These are phyloP conservation scores for Heterotilapia buettikoferi DNA, from an alignment of 2,113 vertebrate species.

Conservation along the genomic window DNA sequence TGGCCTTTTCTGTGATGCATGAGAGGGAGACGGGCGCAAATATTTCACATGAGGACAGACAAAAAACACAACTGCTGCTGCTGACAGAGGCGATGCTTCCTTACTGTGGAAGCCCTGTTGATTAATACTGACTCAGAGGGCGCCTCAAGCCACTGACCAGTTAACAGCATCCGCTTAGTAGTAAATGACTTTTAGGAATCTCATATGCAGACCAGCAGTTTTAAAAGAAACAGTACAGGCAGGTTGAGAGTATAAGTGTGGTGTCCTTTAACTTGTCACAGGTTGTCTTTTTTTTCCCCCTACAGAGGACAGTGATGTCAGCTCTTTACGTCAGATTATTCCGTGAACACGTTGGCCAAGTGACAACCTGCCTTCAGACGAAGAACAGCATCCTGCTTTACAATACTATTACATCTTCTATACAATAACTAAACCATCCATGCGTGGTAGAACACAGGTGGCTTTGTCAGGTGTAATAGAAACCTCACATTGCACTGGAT, in stretches of 20 bases:
- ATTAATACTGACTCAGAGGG: constrained; percentile 26
- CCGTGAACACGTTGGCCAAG: neutral
- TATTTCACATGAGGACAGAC: neutral
- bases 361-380: neutral
- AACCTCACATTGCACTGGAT: neutral
- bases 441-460: neutral
- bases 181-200: constrained; percentile 1
- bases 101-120: neutral
- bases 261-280: neutral
- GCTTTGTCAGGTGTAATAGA: neutral
- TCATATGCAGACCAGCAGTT: neutral
- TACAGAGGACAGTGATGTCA: neutral
- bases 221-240: neutral
- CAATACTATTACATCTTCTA: neutral
- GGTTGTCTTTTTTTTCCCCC: neutral
- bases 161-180: neutral
- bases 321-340: neutral
- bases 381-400: neutral
- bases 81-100: neutral
- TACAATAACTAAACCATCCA: neutral
- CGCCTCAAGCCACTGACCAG: neutral
- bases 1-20: neutral
- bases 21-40: neutral
- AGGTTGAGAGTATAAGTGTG: neutral
- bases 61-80: neutral